Evolutionary conservation across 37 sponge, comb jelly and placozoan genomes (phyloP).

Genomic region (Eunapius fragilis): DNA sequence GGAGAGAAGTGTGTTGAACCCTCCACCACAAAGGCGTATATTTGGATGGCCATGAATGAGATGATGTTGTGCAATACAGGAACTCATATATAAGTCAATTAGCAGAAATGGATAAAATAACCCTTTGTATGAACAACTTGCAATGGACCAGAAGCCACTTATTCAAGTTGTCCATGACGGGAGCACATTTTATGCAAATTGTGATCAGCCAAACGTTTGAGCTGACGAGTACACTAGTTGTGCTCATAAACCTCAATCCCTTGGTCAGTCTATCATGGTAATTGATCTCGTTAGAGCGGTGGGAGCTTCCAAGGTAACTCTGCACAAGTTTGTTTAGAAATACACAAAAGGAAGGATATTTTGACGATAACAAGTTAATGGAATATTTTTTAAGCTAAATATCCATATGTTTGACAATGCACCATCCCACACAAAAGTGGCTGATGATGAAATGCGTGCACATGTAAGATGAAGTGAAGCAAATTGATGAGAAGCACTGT

Average conservation of each 20-base stretch:
- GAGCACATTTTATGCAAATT: constrained; percentile 47
- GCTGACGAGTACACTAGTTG: neutral
- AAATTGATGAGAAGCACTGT: constrained; percentile 23
- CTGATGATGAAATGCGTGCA: constrained; percentile 40
- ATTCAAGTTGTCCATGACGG: constrained; percentile 50
- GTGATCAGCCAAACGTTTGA: constrained; percentile 47
- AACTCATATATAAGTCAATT: neutral
- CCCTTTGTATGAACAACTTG: neutral
- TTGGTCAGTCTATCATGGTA: constrained; percentile 49
- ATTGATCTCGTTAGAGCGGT: constrained; percentile 61
- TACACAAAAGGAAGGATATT: constrained; percentile 39
- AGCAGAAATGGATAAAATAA: neutral
- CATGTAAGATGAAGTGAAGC: constrained; percentile 38
- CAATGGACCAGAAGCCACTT: neutral
- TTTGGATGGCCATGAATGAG: constrained; percentile 64
- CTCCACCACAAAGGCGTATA: constrained; percentile 30
- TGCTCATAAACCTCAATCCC: constrained; percentile 33
- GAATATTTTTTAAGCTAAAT: constrained; percentile 26
- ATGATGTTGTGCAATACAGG: constrained; percentile 44
- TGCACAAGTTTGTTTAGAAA: constrained; percentile 13
- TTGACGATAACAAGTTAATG: too few relatives aligned
- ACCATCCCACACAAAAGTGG: constrained; percentile 33
- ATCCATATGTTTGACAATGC: constrained; percentile 43
- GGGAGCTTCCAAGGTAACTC: neutral
- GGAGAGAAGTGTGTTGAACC: too few relatives aligned